Evolutionary conservation across 2,797 vertebrate species (phyloP).

Genomic region (Sebastes taczanowskii): DNA sequence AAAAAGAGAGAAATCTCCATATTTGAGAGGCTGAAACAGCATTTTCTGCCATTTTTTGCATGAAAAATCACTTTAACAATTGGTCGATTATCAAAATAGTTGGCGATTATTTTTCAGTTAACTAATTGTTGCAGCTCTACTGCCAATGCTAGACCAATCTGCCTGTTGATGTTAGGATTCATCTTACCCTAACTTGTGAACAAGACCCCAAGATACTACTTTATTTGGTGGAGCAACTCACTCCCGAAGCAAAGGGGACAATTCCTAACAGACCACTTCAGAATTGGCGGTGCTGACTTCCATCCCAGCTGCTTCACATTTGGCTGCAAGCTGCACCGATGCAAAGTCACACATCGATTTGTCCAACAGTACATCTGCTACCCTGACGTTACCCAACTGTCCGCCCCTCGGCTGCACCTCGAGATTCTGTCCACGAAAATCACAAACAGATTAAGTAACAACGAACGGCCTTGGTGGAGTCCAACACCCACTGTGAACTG

Average conservation of each 20-base stretch:
- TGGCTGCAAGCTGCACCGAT: not conserved
- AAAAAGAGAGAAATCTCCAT: too few species aligned
- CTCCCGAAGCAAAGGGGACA: not conserved
- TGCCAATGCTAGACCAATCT: rapidly evolving
- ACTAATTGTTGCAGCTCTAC: not conserved
- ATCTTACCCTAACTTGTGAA: not conserved
- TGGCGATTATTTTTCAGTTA: too few species aligned
- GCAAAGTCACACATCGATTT: constrained; percentile 6
- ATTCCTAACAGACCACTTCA: not conserved
- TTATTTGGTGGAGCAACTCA: not conserved
- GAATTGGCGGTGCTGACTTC: not conserved
- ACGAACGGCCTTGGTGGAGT: not conserved
- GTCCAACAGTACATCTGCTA: not conserved
- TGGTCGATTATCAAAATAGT: too few species aligned
- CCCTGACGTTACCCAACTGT: not conserved
- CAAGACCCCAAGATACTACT: not conserved
- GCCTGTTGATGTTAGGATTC: not conserved
- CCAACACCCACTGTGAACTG: not conserved
- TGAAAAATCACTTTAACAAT: too few species aligned
- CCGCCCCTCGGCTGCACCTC: not conserved
- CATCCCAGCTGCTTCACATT: not conserved
- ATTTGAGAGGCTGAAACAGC: too few species aligned
- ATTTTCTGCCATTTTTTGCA: too few species aligned
- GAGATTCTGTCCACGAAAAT: constrained; percentile 1
- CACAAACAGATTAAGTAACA: constrained; percentile 11